Conservation (phyloP, 2,797 vertebrate genomes). For the Centroberyx gerrardi region DNA sequence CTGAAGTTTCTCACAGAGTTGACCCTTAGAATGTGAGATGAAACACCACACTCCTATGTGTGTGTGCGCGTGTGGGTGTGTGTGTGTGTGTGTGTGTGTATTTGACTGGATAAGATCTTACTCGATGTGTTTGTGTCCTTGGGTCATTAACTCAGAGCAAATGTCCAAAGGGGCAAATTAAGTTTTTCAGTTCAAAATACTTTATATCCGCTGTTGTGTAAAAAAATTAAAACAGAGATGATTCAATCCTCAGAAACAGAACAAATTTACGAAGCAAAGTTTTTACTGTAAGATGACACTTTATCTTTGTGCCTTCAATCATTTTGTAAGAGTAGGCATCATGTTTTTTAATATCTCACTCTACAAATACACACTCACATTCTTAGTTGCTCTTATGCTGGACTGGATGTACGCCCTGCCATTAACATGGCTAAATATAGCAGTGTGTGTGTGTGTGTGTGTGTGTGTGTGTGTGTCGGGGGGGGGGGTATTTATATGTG, state of each 20-base stretch:
- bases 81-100: conserved; percentile 4
- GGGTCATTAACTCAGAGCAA: not conserved
- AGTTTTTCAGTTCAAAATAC: not conserved
- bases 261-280: not conserved
- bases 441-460: conserved; percentile 48
- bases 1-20: conserved; percentile 34
- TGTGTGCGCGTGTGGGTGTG: conserved; percentile 18
- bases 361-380: conserved; percentile 30
- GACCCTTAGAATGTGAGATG: conserved; percentile 21
- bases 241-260: not conserved
- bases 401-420: conserved; percentile 56
- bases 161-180: not conserved
- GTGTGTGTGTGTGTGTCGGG: conserved; percentile 24
- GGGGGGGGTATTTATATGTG: not conserved
- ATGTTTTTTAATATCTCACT: conserved; percentile 26
- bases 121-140: not conserved
- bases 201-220: not conserved
- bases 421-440: conserved; percentile 78
- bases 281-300: not conserved
- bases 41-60: conserved; percentile 22
- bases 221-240: too few relatives aligned
- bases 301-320: conserved; percentile 11
- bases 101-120: too few relatives aligned
- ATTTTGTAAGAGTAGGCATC: not conserved
- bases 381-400: conserved; percentile 26